Percentiles rank a stretch among this genome's conserved stretches.
Evolutionary conservation across 2,888 invertebrate genomes (phyloP).

Genomic region (Amphipyra berbera): DNA sequence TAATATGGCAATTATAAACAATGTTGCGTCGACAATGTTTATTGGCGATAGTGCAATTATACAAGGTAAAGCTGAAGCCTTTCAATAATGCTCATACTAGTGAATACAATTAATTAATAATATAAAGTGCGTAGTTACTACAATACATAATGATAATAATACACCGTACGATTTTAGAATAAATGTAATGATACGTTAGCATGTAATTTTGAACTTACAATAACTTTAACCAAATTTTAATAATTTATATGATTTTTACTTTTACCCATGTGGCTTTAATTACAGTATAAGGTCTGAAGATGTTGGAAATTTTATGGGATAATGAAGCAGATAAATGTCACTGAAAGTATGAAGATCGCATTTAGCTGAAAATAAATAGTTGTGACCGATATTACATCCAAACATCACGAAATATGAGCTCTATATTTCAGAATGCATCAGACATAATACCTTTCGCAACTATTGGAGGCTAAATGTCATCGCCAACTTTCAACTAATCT

Average conservation of each 20-base stretch:
- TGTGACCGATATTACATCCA: slow-evolving; percentile 68
- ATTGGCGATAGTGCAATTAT: slow-evolving; percentile 49
- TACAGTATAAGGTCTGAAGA: slow-evolving; percentile 39
- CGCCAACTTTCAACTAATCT: slow-evolving; percentile 62
- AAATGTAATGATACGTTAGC: slow-evolving; percentile 60
- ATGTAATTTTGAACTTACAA: slow-evolving; percentile 37
- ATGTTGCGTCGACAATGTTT: slow-evolving; percentile 46
- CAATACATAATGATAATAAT: slow-evolving; percentile 44
- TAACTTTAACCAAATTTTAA: slow-evolving; percentile 28
- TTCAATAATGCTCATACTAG: slow-evolving; percentile 39
- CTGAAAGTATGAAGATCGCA: slow-evolving; percentile 61
- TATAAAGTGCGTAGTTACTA: slow-evolving; percentile 30
- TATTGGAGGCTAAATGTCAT: slow-evolving; percentile 62
- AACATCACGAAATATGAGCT: slow-evolving; percentile 86
- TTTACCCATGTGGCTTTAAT: slow-evolving; percentile 29
- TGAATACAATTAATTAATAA: slow-evolving; percentile 35
- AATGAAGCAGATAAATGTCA: slow-evolving; percentile 64
- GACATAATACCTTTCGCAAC: slow-evolving; percentile 66
- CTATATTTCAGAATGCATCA: slow-evolving; percentile 81
- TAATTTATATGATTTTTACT: slow-evolving; percentile 28
- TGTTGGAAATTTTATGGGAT: slow-evolving; percentile 38
- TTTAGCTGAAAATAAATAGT: slow-evolving; percentile 60
- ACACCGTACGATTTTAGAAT: slow-evolving; percentile 37
- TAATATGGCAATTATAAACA: slow-evolving; percentile 53
- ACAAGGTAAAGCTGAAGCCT: slow-evolving; percentile 58